Base-by-base conservation (phyloP, 2,888 invertebrate species). In the Periphyllus acericola region DNA sequence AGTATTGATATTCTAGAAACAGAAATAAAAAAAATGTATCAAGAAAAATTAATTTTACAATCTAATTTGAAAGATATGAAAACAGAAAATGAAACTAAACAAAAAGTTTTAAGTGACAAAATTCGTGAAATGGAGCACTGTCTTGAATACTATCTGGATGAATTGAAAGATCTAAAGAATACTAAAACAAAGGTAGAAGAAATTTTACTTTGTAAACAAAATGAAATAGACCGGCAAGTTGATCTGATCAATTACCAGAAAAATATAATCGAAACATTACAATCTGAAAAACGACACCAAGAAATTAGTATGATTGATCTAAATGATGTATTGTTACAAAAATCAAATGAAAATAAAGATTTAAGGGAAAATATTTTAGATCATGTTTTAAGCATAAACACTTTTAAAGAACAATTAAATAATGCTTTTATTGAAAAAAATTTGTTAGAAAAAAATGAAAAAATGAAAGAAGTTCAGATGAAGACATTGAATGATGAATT, bases 111-210 rank as follows among this genome's bases (percentile, higher is more conserved):
- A 32, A 75, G 3, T n/a, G 46, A 46, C 19, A 87, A 81, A 81
- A 81, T 52, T 40, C 25, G 17, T 46, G 87, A 87, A 4, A 74
- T 87, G 87, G 87, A 87, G 21, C 81, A 81, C 29, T 81, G 3
- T 66, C 66, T 87, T 66, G 81, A 74, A 34, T 81, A 87, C 74
- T 60, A 87, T 81, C 25, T 87, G 1, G 87, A 87, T 11, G 87
- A 87, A 34, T 46, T 87, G n/a, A 74, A 87, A 81, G 60, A 87
- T 74, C 0, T 40, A 3, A 74, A 74, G 14, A 66, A 74, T 32
- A 74, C 25, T 40, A 74, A 68, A n/a, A 5, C 29, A 87, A 74
- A 81, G 9, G 2, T 75, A 2, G 87, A 74, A 81, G 36, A 81
- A 32, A 87, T 66, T 32, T 74, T 87, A 46, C 9, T 11, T 32